These are phyloP conservation scores for Euura saliciscinereae DNA, from an alignment of 1,140 invertebrate genomes.

Conservation along the genomic window DNA sequence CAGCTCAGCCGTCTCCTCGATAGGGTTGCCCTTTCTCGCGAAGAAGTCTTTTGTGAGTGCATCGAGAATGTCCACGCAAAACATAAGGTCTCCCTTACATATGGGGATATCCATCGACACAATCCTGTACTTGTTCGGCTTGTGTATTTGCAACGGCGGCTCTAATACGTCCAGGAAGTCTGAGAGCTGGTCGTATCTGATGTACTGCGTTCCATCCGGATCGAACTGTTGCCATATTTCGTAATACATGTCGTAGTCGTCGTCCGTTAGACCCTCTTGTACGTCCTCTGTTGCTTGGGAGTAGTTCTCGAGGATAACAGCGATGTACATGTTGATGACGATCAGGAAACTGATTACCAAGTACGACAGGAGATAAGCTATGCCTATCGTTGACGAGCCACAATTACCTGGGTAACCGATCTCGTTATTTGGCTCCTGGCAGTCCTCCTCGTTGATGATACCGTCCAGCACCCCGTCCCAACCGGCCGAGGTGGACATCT, in stretches of 20 bases:
- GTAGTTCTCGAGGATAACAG: conserved; percentile 98
- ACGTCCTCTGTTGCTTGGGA: conserved; percentile 96
- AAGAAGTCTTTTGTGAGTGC: conserved; percentile 96
- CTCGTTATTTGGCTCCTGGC: conserved; percentile 84
- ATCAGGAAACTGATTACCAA: conserved; percentile 98
- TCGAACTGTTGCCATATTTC: conserved; percentile 99
- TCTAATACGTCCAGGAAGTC: conserved; percentile 95
- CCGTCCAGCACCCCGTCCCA: conserved; percentile 96
- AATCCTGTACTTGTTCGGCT: conserved; percentile 98
- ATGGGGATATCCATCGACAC: conserved; percentile 98
- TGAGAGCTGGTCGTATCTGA: conserved; percentile 89
- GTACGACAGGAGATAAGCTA: conserved; percentile 93
- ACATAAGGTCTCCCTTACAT: conserved; percentile 95
- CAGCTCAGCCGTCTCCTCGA: conserved; percentile 86
- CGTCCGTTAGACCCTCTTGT: conserved; percentile 96
- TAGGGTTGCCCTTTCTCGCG: conserved; percentile 90
- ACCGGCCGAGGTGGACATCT: conserved; percentile 98
- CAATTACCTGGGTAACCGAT: conserved; percentile 89
- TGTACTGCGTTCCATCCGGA: conserved; percentile 96
- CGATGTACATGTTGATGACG: conserved; percentile 99
- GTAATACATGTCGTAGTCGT: conserved; percentile 99
- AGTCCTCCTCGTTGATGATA: conserved; percentile 95
- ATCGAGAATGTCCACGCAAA: conserved; percentile 97
- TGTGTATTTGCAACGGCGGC: conserved; percentile 93
- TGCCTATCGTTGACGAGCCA: conserved; percentile 90